Evolutionary conservation across 2,797 vertebrate genomes (phyloP).

Genomic region (Acanthurus tractus): DNA sequence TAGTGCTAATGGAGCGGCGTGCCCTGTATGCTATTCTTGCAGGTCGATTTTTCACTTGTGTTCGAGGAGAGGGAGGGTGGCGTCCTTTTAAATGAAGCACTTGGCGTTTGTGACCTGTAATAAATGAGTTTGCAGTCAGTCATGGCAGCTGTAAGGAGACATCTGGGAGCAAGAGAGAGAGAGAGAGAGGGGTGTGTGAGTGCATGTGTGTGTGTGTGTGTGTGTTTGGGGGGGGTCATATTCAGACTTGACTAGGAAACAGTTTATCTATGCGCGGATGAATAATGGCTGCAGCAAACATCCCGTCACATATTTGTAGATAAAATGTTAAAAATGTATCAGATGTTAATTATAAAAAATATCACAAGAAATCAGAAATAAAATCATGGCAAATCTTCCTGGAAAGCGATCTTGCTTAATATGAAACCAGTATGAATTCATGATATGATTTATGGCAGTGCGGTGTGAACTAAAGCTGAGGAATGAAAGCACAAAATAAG

Average conservation of each 20-base stretch:
- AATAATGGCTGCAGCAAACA: slow-evolving; percentile 71
- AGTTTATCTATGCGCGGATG: slow-evolving; percentile 68
- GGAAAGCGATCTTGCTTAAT: slow-evolving; percentile 1
- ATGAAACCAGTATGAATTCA: slow-evolving; percentile 9
- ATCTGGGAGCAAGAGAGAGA: slow-evolving; percentile 73
- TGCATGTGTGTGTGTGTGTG: no score
- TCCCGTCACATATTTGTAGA: slow-evolving; percentile 31
- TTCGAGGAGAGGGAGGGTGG: slow-evolving; percentile 48
- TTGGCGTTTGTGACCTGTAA: slow-evolving; percentile 85
- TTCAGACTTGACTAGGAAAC: slow-evolving; percentile 50
- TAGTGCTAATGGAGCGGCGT: slow-evolving; percentile 55
- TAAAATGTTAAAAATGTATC: slow-evolving; percentile 8
- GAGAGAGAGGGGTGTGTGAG: slow-evolving; percentile 33
- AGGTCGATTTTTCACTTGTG: slow-evolving; percentile 78
- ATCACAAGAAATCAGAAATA: neutral
- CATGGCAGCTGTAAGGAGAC: slow-evolving; percentile 83
- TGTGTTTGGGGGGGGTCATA: slow-evolving; percentile 10
- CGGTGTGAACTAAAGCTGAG: no score
- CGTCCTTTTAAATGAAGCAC: slow-evolving; percentile 84
- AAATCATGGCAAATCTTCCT: neutral
- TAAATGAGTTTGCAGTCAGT: slow-evolving; percentile 84
- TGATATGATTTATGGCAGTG: neutral
- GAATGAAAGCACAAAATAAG: neutral
- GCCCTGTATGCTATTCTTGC: slow-evolving; percentile 72
- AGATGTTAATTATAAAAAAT: slow-evolving; percentile 14